These are phyloP conservation scores for Tineola bisselliella DNA, from an alignment of 2,888 invertebrate genomes.

Conservation along the genomic window DNA sequence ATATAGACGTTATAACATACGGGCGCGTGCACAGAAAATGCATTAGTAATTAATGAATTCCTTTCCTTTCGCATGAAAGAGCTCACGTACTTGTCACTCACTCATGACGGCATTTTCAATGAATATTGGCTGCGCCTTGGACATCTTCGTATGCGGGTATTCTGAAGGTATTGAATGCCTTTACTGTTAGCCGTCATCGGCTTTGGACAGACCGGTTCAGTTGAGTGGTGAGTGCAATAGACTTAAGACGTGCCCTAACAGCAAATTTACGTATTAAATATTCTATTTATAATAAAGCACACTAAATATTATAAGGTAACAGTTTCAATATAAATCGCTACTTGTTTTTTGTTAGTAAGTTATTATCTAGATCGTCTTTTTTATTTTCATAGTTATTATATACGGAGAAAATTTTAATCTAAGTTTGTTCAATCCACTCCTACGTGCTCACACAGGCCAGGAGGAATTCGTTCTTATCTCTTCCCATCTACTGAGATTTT, in stretches of 20 bases:
- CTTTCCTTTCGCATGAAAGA: neutral
- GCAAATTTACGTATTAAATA: neutral
- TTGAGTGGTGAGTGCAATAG: neutral
- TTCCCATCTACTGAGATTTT: neutral
- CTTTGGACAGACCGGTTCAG: neutral
- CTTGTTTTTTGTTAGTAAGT: no score
- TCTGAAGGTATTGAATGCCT: neutral
- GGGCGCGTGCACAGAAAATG: neutral
- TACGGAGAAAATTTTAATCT: neutral
- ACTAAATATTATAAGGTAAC: neutral
- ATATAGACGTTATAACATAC: neutral
- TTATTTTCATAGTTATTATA: no score
- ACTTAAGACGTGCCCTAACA: neutral
- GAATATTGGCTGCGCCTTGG: conserved; percentile 24
- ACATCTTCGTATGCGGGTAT: neutral
- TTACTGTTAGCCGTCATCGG: neutral
- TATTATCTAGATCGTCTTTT: no score
- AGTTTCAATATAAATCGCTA: neutral
- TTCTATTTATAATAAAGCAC: neutral
- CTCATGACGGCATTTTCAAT: conserved; percentile 32
- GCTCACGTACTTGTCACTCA: conserved; percentile 15
- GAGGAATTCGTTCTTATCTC: neutral
- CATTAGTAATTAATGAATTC: neutral
- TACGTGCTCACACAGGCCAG: neutral
- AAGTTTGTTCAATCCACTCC: neutral